Evolutionary conservation across 2,797 vertebrate species (phyloP), one percentile per base, ranked within the genome.

Genomic region (Allobates femoralis): DNA sequence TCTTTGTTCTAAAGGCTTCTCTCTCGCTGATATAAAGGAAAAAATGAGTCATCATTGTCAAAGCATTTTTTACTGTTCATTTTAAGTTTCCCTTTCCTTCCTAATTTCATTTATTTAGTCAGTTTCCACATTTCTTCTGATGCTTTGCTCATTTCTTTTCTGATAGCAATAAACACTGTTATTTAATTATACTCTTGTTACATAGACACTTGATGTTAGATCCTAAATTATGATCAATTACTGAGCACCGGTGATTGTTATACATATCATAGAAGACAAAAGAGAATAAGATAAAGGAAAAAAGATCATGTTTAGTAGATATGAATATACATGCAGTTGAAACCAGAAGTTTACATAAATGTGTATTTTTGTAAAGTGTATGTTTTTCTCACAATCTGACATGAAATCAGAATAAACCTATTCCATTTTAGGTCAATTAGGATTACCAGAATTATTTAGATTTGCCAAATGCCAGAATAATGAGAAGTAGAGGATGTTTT

Each of bases 101-200:
- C 11, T 69, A 71, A 82, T 82, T 82, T 69, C 14, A 83, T 74
- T 53, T 73, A 28, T 18, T 6, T 12, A 74, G 67, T 46, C 12
- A 50, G 19, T 46, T 74, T 74, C 34, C 73, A 37, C 55, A 41
- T 62, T 75, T 16, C 7, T 30, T 32, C 34, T 16, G 18, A n/a
- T 60, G 14, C 19, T 30, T 5, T 50, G 23, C 69, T 18, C 12
- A 34, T 18, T 83, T 18, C 46, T 51, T 21, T 83, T 51, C 60
- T 64, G 79, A 81, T 67, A 51, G 64, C 79, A 32, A 14, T 73
- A 34, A 83, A 55, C 19, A 15, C 15, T 60, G 19, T 55, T 53
- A 84, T 32, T 58, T 67, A 55, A 84, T 84, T 84, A 84, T 51
- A 77, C 83, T 66, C 73, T 5, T 64, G 28, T 77, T 84, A 64